phyloP scores from a whole-genome alignment of 2,113 vertebrate species.

The Lagopus muta region DNA sequence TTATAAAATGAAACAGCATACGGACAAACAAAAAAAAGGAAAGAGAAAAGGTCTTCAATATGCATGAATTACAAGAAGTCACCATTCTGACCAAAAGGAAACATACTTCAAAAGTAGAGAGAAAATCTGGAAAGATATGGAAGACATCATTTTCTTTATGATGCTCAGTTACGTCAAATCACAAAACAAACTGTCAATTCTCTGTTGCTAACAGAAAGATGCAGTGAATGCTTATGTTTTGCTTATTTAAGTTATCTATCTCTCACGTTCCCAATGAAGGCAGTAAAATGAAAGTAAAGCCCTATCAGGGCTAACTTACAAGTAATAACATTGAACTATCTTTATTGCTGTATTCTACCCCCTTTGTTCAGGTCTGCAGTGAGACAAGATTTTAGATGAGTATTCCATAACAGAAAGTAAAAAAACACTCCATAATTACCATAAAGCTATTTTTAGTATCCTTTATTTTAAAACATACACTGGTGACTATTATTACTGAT shows the following conservation, averaged over 20 bases:
- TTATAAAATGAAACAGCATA: not conserved
- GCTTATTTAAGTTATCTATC: not conserved
- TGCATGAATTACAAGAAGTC: not conserved
- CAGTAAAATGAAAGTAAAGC: not conserved
- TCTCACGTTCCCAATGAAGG: not conserved
- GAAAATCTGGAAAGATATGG: not conserved
- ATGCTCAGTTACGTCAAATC: not conserved
- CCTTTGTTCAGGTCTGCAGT: not conserved
- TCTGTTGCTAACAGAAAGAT: not conserved
- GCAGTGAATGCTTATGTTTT: not conserved
- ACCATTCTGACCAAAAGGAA: not conserved
- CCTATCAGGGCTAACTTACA: not conserved
- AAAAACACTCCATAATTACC: not conserved
- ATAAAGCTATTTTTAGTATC: not conserved
- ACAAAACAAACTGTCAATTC: not conserved
- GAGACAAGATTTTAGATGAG: not conserved
- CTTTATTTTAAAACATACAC: not conserved
- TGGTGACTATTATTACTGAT: not conserved
- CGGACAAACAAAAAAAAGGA: not conserved
- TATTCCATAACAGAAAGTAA: not conserved
- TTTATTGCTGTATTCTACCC: not conserved
- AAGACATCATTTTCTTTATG: not conserved
- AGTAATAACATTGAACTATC: not conserved
- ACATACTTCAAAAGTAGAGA: not conserved
- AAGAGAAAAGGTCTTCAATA: not conserved